Evolutionary conservation across 2,113 vertebrate genomes (phyloP).

Genomic region (Mormyrus lacerda): DNA sequence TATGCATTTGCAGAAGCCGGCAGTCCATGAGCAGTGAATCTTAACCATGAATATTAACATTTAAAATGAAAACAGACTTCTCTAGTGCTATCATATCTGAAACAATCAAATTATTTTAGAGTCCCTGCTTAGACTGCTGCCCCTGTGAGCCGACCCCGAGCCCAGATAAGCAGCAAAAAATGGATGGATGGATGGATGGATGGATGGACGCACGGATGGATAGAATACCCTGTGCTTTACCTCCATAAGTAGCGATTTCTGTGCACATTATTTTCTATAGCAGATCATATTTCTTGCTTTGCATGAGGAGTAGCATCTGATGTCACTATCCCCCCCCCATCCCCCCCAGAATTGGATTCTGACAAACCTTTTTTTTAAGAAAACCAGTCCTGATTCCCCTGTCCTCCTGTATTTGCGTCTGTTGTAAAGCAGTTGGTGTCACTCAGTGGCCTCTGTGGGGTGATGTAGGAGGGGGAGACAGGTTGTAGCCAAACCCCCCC

Average conservation of each 20-base stretch:
- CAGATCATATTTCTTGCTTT: not conserved
- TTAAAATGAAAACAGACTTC: not conserved
- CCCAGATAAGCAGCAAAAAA: too few species aligned
- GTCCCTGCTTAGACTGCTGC: not conserved
- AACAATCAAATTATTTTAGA: not conserved
- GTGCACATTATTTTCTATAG: not conserved
- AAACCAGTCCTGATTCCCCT: not conserved
- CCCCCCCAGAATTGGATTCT: not conserved
- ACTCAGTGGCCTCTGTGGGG: not conserved
- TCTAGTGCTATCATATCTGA: not conserved
- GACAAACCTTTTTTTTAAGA: not conserved
- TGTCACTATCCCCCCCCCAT: too few species aligned
- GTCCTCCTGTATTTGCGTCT: not conserved
- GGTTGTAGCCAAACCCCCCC: constrained; percentile 6
- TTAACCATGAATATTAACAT: not conserved
- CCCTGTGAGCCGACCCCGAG: too few species aligned
- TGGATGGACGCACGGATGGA: too few species aligned
- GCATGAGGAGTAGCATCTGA: not conserved
- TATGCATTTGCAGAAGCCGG: not conserved
- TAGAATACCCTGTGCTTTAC: not conserved
- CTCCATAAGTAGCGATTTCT: not conserved
- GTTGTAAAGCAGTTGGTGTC: not conserved
- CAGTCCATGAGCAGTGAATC: not conserved
- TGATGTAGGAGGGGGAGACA: not conserved
- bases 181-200: too few species aligned